These are phyloP conservation scores for Eupithecia subfuscata DNA, from an alignment of 2,888 invertebrate species.

Conservation along the genomic window DNA sequence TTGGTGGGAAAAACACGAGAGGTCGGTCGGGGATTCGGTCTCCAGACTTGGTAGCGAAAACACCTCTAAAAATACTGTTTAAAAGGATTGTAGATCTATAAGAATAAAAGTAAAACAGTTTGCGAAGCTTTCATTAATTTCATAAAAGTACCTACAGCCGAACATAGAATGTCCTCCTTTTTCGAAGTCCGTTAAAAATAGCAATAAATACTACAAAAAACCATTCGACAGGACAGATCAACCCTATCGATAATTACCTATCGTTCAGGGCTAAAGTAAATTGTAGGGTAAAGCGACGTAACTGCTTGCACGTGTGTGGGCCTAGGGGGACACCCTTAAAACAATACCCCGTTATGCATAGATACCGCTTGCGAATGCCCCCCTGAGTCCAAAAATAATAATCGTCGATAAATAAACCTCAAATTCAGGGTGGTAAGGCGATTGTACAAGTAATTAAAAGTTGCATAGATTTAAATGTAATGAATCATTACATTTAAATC, in stretches of 20 bases:
- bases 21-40: too few relatives aligned
- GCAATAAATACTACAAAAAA: conserved; percentile 49
- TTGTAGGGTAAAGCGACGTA: conserved; percentile 63
- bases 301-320: conserved; percentile 73
- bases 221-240: conserved; percentile 66
- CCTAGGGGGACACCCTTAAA: conserved; percentile 45
- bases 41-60: too few relatives aligned
- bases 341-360: conserved; percentile 66
- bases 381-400: conserved; percentile 60
- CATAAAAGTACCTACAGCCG: too few relatives aligned
- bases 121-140: too few relatives aligned
- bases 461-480: conserved; percentile 19
- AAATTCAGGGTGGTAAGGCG: conserved; percentile 48
- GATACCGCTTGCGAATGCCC: conserved; percentile 67
- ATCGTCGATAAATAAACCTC: conserved; percentile 78
- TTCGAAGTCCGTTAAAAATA: not conserved
- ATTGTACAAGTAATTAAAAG: conserved; percentile 43
- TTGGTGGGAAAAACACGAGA: too few relatives aligned
- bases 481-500: too few relatives aligned
- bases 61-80: too few relatives aligned
- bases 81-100: too few relatives aligned
- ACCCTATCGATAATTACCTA: conserved; percentile 66
- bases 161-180: too few relatives aligned
- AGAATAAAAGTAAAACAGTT: too few relatives aligned
- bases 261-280: conserved; percentile 40